Base-by-base conservation (phyloP, 2,113 vertebrate genomes). In the Anoplopoma fimbria region DNA sequence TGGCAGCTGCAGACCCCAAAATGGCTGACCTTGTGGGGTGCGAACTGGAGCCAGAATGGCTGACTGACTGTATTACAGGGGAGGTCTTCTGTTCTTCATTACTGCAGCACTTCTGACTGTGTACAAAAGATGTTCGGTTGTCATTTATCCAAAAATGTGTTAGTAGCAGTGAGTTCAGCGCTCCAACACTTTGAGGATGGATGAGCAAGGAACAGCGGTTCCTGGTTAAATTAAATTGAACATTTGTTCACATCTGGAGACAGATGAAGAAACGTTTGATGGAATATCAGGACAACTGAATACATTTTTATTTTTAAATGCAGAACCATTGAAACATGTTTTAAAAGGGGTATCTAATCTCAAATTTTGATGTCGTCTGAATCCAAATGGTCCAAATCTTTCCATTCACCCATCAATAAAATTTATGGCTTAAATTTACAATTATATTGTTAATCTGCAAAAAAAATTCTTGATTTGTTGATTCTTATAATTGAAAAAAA, bases 1-100 rank as follows among this genome's bases (percentile, higher is more conserved):
- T 92, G 86, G 89, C 92, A 93, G 90, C 91, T 88, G 91, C 87
- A 75, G 81, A 90, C 79, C 88, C 86, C 82, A 90, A 93, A 93
- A 94, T 91, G 93, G 87, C 78, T 84, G 89, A 91, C 87, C 87
- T 87, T 85, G 83, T 79, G 69, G 83, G 79, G 67, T 42, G 58
- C 47, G 69, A 74, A 67, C 5, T 51, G 40, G 93, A 87, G 85
- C 88, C 88, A 92, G 90, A 89, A 91, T 93, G 89, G 81, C 86
- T 69, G 85, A 75, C 64, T 51, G 69, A 65, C 72, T 45, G 69
- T 73, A 38, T 74, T 68, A 76, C 55, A 58, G 67, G 15, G 63
- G 75, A 77, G 55, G 78, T 31, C 9, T 65, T 81, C 57, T 86
- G 80, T 81, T 77, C 29, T 40, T 75, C 69, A 88, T 88, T 83